Base-by-base conservation (phyloP, 2,888 invertebrate genomes). In the Stenurella melanura region DNA sequence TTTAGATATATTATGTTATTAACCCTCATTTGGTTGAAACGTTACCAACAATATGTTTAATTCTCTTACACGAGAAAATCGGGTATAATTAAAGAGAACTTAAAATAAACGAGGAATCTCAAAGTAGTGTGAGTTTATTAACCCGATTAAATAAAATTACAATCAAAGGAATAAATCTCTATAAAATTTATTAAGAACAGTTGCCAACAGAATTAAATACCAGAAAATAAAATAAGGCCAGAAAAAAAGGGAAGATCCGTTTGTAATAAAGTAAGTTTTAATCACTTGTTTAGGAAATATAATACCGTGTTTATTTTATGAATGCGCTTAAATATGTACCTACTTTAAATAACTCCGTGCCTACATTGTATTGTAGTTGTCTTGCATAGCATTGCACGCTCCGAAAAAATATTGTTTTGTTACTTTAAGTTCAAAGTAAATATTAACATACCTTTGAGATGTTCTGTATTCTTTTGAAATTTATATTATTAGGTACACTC, bases 141-240 rank as follows among this genome's bases (percentile, higher is more conserved):
- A 56, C 60, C n/a, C 69, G 18, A 42, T 60, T 56, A 26, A 69
- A 69, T 56, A 26, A 57, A 64, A 30, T 42, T 57, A 58, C 50
- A 70, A 73, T 73, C 54, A 57, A 70, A 68, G 57, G 18, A 71
- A 73, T 77, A 71, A 70, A 60, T 57, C 74, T 50, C 30, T 67
- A 69, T 69, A 67, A 72, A 74, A 78, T 78, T 78, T 78, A 78
- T 77, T 73, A 54, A 42, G 38, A 74, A 74, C 78, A 78, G 76
- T 74, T 78, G 76, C 69, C 50, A 61, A 63, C 50, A 60, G 69
- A 72, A 74, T 76, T 73, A 64, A 71, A 73, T 77, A 70, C 21
- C 17, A 54, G 42, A 12, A 69, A 26, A 56, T 54, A 66, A 66
- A 73, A 57, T 17, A 42, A 57, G 3, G 30, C 30, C 3, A 68